Evolutionary conservation across 2,797 vertebrate species (phyloP), one percentile per base, ranked within the genome.

Genomic region (Phataginus tricuspis): DNA sequence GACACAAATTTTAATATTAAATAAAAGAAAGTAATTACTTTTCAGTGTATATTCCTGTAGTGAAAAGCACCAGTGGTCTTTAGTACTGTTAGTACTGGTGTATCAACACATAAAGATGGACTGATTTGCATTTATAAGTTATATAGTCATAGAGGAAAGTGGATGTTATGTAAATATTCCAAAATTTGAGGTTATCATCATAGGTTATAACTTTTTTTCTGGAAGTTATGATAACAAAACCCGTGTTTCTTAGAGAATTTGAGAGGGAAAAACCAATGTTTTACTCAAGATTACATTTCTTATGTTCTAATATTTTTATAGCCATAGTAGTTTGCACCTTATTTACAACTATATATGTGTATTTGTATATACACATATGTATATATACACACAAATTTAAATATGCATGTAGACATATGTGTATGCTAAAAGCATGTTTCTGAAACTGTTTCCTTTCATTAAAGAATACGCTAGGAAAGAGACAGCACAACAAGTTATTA

Each of bases 381-480:
- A 59, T 45, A 64, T 23, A 80, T 2, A 4, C 7, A 15, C 12
- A 68, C 37, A 85, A 45, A 45, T 45, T 45, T 45, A 45, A 45
- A 45, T 45, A 59, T 37, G 75, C 64, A 5, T 37, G 9, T 31
- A 83, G 57, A 75, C 1, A 4, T 37, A 68, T n/a, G 88, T 37
- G 57, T 53, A 68, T 49, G 10, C 8, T 82, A 55, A 90, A 34
- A 49, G 2, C 25, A 42, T 82, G 53, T 91, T 95, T 92, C 23
- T 82, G 14, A 94, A 83, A 31, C 16, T 18, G 86, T 42, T 85
- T 72, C 42, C 96, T 96, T 86, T 82, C 66, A 85, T 55, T 77
- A 77, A 68, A 37, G 3, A 79, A 12, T 34, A 86, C 25, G 16
- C 3, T 88, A 77, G 11, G 53, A 79, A 94, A 93, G 75, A 64